A percentile compares a stretch with the other conserved stretches of the same genome.
Conservation (phyloP, 2,888 invertebrate genomes). For the Spisula subtruncata region DNA sequence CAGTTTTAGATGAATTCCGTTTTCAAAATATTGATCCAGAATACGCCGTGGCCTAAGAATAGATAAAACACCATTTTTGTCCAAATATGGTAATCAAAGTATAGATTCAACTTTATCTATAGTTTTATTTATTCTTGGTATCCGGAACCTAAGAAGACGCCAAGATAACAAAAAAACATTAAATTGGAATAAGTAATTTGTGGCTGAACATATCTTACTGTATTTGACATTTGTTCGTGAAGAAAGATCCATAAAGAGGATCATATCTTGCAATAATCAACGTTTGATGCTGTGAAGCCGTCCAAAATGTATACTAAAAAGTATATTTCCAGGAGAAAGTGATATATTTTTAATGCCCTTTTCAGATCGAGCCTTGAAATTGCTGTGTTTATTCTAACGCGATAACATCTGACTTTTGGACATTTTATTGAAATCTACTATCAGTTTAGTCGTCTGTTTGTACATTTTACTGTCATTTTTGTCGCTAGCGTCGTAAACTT, state of each 20-base stretch:
- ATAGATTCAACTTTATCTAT: conserved; percentile 62
- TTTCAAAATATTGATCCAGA: conserved; percentile 51
- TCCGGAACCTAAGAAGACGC: conserved; percentile 40
- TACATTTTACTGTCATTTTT: conserved; percentile 51
- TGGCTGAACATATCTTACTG: conserved; percentile 47
- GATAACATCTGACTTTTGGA: conserved; percentile 53
- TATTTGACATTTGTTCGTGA: conserved; percentile 39
- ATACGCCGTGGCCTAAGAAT: conserved; percentile 24
- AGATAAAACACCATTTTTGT: conserved; percentile 47
- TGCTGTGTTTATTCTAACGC: conserved; percentile 49
- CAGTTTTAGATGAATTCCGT: conserved; percentile 30
- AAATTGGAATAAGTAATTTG: conserved; percentile 57
- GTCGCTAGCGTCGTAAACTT: conserved; percentile 56
- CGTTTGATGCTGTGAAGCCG: conserved; percentile 26
- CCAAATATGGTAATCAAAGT: conserved; percentile 66
- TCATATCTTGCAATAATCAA: conserved; percentile 52
- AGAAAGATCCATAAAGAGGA: conserved; percentile 47
- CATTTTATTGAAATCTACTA: conserved; percentile 68
- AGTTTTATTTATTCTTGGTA: conserved; percentile 52
- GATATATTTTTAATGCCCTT: conserved; percentile 66
- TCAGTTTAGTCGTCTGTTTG: conserved; percentile 62
- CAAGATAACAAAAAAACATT: conserved; percentile 44
- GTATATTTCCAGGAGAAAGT: conserved; percentile 37
- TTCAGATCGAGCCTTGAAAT: conserved; percentile 47
- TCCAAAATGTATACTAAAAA: conserved; percentile 48